Evolutionary conservation across 2,888 invertebrate species (phyloP), one percentile per base, ranked within the genome.

Genomic region (Lysandra bellargus): DNA sequence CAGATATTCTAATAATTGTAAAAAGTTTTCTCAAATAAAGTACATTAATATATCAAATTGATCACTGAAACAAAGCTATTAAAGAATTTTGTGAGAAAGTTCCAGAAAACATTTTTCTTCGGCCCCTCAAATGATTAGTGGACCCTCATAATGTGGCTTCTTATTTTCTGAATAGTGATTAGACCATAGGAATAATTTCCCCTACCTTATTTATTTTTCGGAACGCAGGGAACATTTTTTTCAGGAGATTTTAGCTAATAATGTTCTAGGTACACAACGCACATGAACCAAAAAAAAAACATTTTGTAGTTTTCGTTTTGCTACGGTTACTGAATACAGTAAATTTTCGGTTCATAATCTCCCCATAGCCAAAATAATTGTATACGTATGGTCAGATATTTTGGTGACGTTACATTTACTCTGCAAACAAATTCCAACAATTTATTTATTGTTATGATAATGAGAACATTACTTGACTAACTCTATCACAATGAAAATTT

Each of bases 111-210:
- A 57, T 76, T 57, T 75, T 33, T 76, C 76, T 57, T 76, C 76
- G 74, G 9, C 57, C 76, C 76, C 76, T 57, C 53, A 57, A 76
- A 76, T 33, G 76, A 76, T 76, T 76, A 76, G 49, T 76, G 49
- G 76, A 76, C 49, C 76, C 30, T 53, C 49, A 57, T 76, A 76
- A 76, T 76, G 57, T 57, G 30, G 75, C 76, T 76, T 76, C 76
- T 57, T 76, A 76, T 76, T 76, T 53, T 53, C 49, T 44, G 75
- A 75, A 69, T 69, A 69, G 33, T 69, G 33, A 69, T 69, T 69
- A 33, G 69, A 33, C 69, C 33, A 30, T 69, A 17, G 33, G 33
- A 69, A 69, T 69, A 69, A 33, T 69, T 69, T 33, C 33, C 33
- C 33, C 69, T 14, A 33, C 4, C 33, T 69, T 69, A 30, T 69